Evolutionary conservation across 2,797 vertebrate species (phyloP), one percentile per base, ranked within the genome.

Genomic region (Enteromius trimaculatus): DNA sequence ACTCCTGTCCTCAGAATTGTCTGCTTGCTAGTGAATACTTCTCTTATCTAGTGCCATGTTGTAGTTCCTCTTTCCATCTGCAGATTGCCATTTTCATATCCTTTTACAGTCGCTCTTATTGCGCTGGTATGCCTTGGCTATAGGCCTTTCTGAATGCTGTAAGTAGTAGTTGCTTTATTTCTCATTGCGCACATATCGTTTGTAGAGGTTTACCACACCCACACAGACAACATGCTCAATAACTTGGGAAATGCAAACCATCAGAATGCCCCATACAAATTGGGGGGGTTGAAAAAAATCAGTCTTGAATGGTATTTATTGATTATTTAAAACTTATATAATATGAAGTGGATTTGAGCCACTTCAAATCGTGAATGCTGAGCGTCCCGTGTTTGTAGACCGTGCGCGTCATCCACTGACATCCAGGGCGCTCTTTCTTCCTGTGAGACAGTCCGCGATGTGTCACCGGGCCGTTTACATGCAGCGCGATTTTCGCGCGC

Each of bases 121-220:
- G 62, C 39, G 17, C 72, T 85, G 55, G 9, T 69, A 47, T 19
- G 6, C 39, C 26, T 55, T 49, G 17, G 19, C 78, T 60, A 23
- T 39, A 39, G 16, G 16, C 16, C 55, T 75, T 16, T 77, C 49
- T 83, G 53, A 17, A 10, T 49, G 6, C 81, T 70, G 37, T 68
- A 9, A 62, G 31, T 81, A 31, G 37, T 11, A 39, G 55, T 65
- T 80, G 29, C 19, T 81, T 31, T 70, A 26, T 60, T 26, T 79
- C 6, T 19, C 5, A 55, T 68, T 69, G 49, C 58, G 9, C 37
- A 47, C 17, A 21, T 55, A 53, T 17, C 1, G 11, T 84, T 66
- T 13, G 11, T 53, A 77, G 3, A 66, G 19, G 14, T 77, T 71
- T 77, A 19, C 69, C 60, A 49, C 58, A 64, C 5, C 9, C 60